phyloP scores from a whole-genome alignment of 1,140 invertebrate species.

The Aphidius ervi region DNA sequence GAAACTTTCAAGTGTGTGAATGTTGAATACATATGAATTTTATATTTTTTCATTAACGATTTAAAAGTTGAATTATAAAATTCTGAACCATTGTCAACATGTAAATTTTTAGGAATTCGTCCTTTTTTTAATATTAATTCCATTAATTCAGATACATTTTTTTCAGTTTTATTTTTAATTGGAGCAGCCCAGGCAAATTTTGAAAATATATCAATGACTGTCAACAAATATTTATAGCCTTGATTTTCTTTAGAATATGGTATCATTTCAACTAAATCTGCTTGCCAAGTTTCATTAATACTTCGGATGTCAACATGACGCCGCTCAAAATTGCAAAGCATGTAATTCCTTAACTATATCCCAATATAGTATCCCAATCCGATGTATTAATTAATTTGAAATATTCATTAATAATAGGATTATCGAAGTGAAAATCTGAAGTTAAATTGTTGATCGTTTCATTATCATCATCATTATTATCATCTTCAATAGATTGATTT shows the following conservation, averaged over 20 bases:
- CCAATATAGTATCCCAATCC: no score
- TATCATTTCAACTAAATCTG: conserved; percentile 18
- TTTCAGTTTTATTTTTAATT: conserved; percentile 19
- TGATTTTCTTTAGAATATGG: conserved; percentile 9
- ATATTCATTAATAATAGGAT: no score
- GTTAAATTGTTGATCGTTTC: no score
- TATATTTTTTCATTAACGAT: not conserved
- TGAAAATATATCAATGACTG: no score
- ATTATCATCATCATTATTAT: no score
- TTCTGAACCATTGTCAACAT: conserved; percentile 12
- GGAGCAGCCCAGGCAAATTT: conserved; percentile 24
- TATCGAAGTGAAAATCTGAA: no score
- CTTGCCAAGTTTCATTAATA: conserved; percentile 19
- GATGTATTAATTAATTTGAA: no score
- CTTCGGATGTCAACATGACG: not conserved
- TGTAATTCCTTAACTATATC: no score
- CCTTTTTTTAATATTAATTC: no score
- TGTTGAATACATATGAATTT: not conserved
- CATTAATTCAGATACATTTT: conserved; percentile 19
- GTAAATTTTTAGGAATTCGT: conserved; percentile 19
- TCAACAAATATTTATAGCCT: conserved; percentile 20
- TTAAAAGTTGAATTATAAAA: conserved; percentile 10
- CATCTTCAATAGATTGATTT: no score
- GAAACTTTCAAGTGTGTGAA: not conserved
- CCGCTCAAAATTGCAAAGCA: not conserved